Base-by-base conservation (phyloP, 1,140 invertebrate species). In the Philopotamus ludificatus region DNA sequence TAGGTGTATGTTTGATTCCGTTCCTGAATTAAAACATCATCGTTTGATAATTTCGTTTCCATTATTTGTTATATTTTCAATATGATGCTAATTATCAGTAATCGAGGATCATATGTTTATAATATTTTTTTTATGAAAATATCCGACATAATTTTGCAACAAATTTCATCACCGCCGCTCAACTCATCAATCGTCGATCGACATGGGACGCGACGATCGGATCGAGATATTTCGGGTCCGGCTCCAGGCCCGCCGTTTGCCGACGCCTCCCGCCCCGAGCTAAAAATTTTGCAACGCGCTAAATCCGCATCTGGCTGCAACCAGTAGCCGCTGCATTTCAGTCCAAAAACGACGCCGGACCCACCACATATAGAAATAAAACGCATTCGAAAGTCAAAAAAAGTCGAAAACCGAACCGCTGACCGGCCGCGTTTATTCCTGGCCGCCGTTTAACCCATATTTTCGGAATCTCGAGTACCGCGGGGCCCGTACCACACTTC, bases 371-470 rank as follows among this genome's bases (percentile, higher is more conserved):
- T 26, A 25, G n/a, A 12, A 16, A 47, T 47, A 15, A 20, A 47
- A 7, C 44, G 15, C 18, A 53, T 3, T 23, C 50, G 50, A 25
- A 9, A 53, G 28, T 25, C 23, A 9, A 53, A 21, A 53, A 10
- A 9, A 57, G 3, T n/a, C n/a, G 42, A 8, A 8, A 47, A 9
- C 44, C 7, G 9, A 9, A 51, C 23, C 49, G 49, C 20, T 15
- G 22, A 22, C 55, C 39, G 39, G n/a, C 2, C 4, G 18, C 2
- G 55, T 58, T 58, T 58, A 54, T 54, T 39, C 34, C 39, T 41
- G 55, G 55, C 55, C 53, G n/a, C 34, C n/a, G 41, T 58, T 58
- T 58, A 58, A 58, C 55, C 55, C 55, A 58, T 58, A 58, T 58
- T 22, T 18, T 41, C 1, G 25, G 12, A 12, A 4, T 34, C 21